Base-by-base conservation (phyloP, 2,113 vertebrate species). In the Sciurus niger region DNA sequence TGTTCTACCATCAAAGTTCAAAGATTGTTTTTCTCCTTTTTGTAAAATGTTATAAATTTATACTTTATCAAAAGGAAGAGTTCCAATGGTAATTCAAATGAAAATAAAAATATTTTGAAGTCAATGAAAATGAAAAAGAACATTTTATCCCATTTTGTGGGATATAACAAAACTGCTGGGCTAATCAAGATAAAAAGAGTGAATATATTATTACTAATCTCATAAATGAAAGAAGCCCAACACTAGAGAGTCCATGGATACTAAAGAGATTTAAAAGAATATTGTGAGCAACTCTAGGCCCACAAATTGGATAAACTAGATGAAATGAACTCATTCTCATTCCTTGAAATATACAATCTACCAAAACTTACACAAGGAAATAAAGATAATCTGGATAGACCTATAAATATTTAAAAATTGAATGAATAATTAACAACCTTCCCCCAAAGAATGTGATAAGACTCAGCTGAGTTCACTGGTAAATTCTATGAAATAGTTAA, bases 71-170 rank as follows among this genome's bases (percentile, higher is more conserved):
- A 88, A 97, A 89, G 25, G 28, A 6, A 95, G 40, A 0, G 4
- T 53, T 84, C 70, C 48, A 88, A 53, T 60, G 28, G 40, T 78
- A 77, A 65, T 60, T 3, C 92, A 74, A 91, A 73, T 67, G 24
- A 91, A 79, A 94, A 80, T 78, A 87, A 84, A 84, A 80, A 74
- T 70, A 96, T 60, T 93, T 68, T 84, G 6, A 92, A 94, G 8
- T 79, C 72, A 94, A 46, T 65, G 24, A 89, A 97, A 82, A 92
- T 40, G 2, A 32, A 92, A 92, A 68, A 60, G 1, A 43, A 65
- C 22, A 7, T 22, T 7, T 67, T 84, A 73, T 76, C 6, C 32
- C 80, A 84, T 72, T 88, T 40, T 82, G 67, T 94, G 58, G 30
- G 25, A 65, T 43, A n/a, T 9, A 91, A 77, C 34, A 60, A 60